Conservation (phyloP, 2,888 invertebrate genomes). For the Clunio marinus region DNA sequence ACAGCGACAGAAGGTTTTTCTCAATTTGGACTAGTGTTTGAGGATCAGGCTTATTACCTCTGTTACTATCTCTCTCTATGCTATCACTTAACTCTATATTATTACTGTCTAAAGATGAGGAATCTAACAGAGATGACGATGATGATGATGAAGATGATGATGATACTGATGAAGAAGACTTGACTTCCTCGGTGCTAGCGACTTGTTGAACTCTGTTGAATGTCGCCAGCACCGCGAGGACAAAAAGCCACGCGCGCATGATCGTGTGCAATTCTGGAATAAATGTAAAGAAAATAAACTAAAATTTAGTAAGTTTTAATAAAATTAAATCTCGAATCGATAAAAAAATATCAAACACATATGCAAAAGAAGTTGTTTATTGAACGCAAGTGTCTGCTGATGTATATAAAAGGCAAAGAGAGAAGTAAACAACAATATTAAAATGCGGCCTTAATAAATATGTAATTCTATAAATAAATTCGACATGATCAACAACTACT, state of each 20-base stretch:
- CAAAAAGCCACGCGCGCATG: conserved; percentile 54
- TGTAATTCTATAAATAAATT: conserved; percentile 30
- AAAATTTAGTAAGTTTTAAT: background rate
- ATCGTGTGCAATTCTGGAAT: conserved; percentile 53
- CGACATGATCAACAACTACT: conserved; percentile 24
- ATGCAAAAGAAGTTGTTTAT: background rate
- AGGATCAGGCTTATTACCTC: conserved; percentile 47
- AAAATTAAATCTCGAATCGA: background rate
- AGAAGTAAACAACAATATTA: conserved; percentile 26
- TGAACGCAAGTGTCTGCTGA: background rate
- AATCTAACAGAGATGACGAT: conserved; percentile 39
- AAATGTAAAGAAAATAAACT: conserved; percentile 44
- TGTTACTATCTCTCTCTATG: conserved; percentile 42
- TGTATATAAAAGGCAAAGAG: conserved; percentile 4
- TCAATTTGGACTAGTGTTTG: conserved; percentile 53
- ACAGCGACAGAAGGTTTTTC: conserved; percentile 50
- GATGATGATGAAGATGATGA: conserved; percentile 42
- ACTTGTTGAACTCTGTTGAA: conserved; percentile 49
- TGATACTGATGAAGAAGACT: conserved; percentile 45
- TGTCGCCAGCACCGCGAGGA: conserved; percentile 54
- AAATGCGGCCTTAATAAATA: conserved; percentile 27
- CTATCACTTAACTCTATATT: conserved; percentile 40
- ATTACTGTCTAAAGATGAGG: conserved; percentile 33
- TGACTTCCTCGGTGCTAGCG: conserved; percentile 51
- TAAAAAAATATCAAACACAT: conserved; percentile 6